phyloP scores from a whole-genome alignment of 2,113 vertebrate species.

The Illadopsis cleaveri region DNA sequence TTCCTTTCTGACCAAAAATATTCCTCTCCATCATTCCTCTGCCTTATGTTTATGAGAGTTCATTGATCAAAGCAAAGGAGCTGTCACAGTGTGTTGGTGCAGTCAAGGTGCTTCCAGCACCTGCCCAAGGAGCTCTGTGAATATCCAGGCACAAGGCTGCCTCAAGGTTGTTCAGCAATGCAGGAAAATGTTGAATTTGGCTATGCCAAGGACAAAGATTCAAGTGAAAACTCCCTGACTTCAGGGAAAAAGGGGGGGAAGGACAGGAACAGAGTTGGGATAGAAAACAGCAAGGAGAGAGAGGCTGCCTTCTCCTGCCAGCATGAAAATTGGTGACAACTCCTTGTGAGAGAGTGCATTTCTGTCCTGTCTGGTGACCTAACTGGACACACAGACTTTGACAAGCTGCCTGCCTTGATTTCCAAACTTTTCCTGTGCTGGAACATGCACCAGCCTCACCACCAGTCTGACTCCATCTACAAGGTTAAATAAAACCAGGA shows the following conservation, averaged over 20 bases:
- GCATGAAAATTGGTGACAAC: accelerated
- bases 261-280: neutral
- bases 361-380: neutral
- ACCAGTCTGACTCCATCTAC: neutral
- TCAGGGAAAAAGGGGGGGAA: neutral
- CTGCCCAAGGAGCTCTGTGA: neutral
- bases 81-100: neutral
- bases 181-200: neutral
- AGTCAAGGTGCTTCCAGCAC: neutral
- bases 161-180: neutral
- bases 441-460: neutral
- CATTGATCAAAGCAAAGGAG: slow-evolving; percentile 29
- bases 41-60: neutral
- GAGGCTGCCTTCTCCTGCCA: neutral
- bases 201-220: neutral
- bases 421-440: neutral
- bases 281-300: neutral
- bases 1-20: neutral
- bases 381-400: neutral
- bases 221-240: neutral
- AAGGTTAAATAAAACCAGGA: neutral
- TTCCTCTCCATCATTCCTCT: neutral
- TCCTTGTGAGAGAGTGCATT: neutral
- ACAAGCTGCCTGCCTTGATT: neutral
- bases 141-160: neutral